Evolutionary conservation across 2,888 invertebrate species (phyloP).

Genomic region (Parelbella ahira): DNA sequence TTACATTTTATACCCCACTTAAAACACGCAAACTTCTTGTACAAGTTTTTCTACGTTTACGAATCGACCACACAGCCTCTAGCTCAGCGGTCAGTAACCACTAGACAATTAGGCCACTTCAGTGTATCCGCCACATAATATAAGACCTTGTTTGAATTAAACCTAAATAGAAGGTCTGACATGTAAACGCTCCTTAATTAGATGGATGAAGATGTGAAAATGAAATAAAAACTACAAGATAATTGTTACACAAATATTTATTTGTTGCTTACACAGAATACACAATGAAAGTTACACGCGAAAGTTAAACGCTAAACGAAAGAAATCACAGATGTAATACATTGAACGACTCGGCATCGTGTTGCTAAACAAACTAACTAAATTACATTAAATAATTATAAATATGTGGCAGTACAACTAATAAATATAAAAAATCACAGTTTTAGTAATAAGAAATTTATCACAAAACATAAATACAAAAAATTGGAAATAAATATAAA

Average conservation of each 20-base stretch:
- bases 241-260: conserved; percentile 71
- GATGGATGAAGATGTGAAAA: no score
- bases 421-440: conserved; percentile 60
- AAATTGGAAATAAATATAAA: conserved; percentile 38
- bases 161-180: no score
- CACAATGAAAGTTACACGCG: conserved; percentile 62
- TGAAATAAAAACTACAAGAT: conserved; percentile 13
- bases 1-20: no score
- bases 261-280: conserved; percentile 66
- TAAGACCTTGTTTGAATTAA: no score
- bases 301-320: conserved; percentile 58
- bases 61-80: no score
- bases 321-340: conserved; percentile 74
- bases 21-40: no score
- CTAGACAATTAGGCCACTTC: no score
- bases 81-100: no score
- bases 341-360: conserved; percentile 43
- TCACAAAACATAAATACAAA: conserved; percentile 54
- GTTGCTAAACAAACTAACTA: conserved; percentile 34
- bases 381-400: no score
- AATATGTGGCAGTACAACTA: conserved; percentile 45
- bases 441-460: conserved; percentile 58
- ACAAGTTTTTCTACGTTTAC: no score
- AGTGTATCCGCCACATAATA: no score
- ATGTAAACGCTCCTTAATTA: no score